phyloP scores from a whole-genome alignment of 23 tunicate species.

The Corella eumyota region DNA sequence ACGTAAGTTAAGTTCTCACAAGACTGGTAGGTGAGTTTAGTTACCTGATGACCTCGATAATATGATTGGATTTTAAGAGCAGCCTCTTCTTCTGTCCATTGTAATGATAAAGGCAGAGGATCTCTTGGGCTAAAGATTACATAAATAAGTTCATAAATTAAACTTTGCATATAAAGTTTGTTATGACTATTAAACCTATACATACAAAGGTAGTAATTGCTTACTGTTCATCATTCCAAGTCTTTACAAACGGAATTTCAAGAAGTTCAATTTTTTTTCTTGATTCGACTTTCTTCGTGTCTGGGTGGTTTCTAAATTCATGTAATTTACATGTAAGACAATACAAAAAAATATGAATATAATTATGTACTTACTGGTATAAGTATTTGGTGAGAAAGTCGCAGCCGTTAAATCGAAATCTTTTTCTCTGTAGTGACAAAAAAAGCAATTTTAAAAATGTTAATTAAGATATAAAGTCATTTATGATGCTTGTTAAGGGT shows the following conservation, averaged over 20 bases:
- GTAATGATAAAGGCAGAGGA: conserved; percentile 83
- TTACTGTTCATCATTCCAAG: conserved; percentile 16
- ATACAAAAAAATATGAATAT: background rate
- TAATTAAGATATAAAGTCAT: background rate
- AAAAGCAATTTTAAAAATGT: conserved; percentile 1
- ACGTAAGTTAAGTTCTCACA: background rate
- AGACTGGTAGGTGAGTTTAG: background rate
- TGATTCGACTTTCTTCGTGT: background rate
- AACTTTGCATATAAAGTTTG: background rate
- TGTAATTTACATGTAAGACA: background rate
- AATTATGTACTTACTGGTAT: conserved; percentile 33
- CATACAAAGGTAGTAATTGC: background rate
- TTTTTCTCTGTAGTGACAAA: conserved; percentile 39
- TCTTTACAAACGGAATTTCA: conserved; percentile 48
- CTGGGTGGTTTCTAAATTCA: conserved; percentile 7
- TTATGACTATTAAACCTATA: background rate
- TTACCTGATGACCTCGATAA: conserved; percentile 72
- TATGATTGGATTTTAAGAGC: conserved; percentile 75
- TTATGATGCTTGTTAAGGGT: background rate
- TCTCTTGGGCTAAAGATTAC: conserved; percentile 44
- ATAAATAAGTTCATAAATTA: background rate
- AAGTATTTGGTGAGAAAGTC: conserved; percentile 83
- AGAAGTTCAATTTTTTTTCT: conserved; percentile 3
- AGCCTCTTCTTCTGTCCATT: conserved; percentile 72
- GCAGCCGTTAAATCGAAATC: conserved; percentile 72